Percentiles rank a stretch among this genome's conserved stretches.
phyloP scores from a whole-genome alignment of 2,888 invertebrate species.

The Salpingus planirostris region DNA sequence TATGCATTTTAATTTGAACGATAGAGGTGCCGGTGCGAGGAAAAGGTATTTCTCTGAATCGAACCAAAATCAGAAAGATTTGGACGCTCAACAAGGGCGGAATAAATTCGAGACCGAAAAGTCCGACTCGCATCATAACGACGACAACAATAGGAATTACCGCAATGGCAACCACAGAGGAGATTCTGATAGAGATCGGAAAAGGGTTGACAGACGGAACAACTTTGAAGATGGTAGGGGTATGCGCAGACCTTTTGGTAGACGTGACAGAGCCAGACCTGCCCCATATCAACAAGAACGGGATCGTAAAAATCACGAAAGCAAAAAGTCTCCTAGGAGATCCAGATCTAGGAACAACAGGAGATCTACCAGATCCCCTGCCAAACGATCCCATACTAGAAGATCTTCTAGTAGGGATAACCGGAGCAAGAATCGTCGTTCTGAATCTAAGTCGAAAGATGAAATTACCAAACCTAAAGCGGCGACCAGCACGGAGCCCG shows the following conservation, averaged over 20 bases:
- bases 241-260: constrained; percentile 8
- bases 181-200: constrained; percentile 17
- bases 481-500: constrained; percentile 9
- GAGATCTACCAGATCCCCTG: constrained; percentile 14
- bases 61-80: constrained; percentile 13
- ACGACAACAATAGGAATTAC: constrained; percentile 12
- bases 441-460: constrained; percentile 15
- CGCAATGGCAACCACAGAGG: constrained; percentile 7
- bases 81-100: constrained; percentile 22
- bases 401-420: constrained; percentile 28
- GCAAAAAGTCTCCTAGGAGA: constrained; percentile 20
- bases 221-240: constrained; percentile 12
- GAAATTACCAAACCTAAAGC: constrained; percentile 18
- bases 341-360: constrained; percentile 26
- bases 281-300: constrained; percentile 10
- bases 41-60: too few species aligned
- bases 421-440: too few species aligned
- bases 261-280: constrained; percentile 14
- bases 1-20: background rate
- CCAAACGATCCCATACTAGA: constrained; percentile 19
- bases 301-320: constrained; percentile 8
- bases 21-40: too few species aligned
- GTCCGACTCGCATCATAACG: constrained; percentile 16
- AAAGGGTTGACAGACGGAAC: constrained; percentile 4
- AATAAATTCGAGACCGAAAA: constrained; percentile 38